Evolutionary conservation across 2,797 vertebrate genomes (phyloP).

Genomic region (Avahi laniger): DNA sequence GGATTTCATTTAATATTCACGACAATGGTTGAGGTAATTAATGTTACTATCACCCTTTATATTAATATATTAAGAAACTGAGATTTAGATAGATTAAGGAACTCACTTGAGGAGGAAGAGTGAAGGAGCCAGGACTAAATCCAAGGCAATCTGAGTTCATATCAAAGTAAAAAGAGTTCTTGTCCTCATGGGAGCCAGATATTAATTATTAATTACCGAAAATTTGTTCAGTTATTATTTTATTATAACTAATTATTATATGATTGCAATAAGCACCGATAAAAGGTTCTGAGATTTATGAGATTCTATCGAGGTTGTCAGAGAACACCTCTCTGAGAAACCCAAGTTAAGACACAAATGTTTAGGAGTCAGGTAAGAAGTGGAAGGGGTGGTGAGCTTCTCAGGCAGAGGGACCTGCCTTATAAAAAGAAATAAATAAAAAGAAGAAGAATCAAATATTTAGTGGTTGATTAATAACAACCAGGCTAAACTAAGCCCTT

Average conservation of each 20-base stretch:
- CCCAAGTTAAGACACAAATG: background rate
- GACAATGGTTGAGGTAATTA: background rate
- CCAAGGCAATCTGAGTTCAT: background rate
- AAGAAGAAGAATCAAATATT: background rate
- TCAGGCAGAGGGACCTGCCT: background rate
- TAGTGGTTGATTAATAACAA: background rate
- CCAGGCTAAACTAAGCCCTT: background rate
- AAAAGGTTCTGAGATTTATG: background rate
- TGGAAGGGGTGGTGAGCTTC: fast-evolving
- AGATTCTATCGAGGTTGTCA: background rate
- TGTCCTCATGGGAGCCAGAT: background rate
- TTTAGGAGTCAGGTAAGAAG: background rate
- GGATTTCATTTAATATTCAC: background rate
- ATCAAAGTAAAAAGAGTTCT: background rate
- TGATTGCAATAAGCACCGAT: background rate
- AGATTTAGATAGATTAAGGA: background rate
- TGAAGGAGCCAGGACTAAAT: background rate
- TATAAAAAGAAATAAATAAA: background rate
- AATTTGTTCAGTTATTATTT: background rate
- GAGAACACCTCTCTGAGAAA: background rate
- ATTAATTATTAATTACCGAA: background rate
- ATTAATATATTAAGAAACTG: background rate
- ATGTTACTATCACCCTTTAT: background rate
- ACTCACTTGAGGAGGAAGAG: background rate
- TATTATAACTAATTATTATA: background rate